These are phyloP conservation scores for Drosophila pseudoananassae DNA, from an alignment of 1,140 invertebrate genomes.

Conservation along the genomic window DNA sequence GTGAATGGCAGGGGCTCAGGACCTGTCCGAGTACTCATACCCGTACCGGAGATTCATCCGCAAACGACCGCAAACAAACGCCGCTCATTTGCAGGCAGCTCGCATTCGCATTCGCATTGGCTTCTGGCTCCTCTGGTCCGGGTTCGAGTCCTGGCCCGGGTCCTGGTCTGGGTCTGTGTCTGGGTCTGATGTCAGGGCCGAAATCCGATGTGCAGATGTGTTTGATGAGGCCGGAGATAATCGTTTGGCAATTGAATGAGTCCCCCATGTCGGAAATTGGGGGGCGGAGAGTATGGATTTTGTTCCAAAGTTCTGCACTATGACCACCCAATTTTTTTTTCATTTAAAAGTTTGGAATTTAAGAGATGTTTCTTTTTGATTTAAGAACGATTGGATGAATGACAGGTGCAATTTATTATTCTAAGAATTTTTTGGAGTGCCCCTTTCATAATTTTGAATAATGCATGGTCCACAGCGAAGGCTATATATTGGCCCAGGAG, in stretches of 20 bases:
- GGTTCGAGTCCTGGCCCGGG: slow-evolving; percentile 4
- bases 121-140: slow-evolving; percentile 1
- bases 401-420: too few species aligned
- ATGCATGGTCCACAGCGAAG: too few species aligned
- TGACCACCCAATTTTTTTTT: slow-evolving; percentile 4
- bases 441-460: too few species aligned
- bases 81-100: slow-evolving; percentile 53
- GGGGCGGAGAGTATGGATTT: neutral
- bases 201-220: slow-evolving; percentile 16
- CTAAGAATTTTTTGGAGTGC: too few species aligned
- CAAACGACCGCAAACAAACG: slow-evolving; percentile 39
- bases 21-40: slow-evolving; percentile 6
- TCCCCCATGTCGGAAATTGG: slow-evolving; percentile 34
- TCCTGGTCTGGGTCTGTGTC: too few species aligned
- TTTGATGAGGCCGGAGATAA: slow-evolving; percentile 53
- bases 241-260: slow-evolving; percentile 58
- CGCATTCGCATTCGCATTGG: slow-evolving; percentile 45
- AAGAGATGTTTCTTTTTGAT: neutral
- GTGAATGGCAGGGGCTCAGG: neutral
- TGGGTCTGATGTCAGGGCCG: slow-evolving; percentile 19
- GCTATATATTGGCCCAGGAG: too few species aligned
- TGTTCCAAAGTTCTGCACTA: neutral
- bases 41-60: slow-evolving; percentile 12
- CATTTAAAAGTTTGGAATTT: neutral
- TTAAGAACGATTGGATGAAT: too few species aligned